Evolutionary conservation across 2,113 vertebrate genomes (phyloP), one percentile per base, ranked within the genome.

Genomic region (Excalfactoria chinensis): DNA sequence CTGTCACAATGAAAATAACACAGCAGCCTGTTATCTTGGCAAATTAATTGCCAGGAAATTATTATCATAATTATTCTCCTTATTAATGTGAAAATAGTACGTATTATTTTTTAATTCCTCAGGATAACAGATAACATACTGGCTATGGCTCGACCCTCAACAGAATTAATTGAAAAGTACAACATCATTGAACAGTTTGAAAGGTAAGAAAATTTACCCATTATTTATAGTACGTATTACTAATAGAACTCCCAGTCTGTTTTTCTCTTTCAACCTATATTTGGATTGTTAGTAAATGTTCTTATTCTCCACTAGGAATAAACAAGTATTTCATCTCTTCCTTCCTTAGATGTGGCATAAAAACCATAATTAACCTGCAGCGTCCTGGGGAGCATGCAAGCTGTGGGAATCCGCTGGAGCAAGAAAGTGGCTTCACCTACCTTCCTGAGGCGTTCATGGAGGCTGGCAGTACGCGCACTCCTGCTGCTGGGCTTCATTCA

Each of bases 101-200:
- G 40, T 26, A 28, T 5, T 12, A 28, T 70, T 90, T 22, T 83
- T 73, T 73, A 5, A 90, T 90, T 89, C 84, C 60, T 86, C 95
- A 99, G 99, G 99, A 98, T 99, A 79, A 99, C 99, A 69, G 98
- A 99, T 96, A 98, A 98, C 63, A 98, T 99, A 95, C 97, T 99
- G 87, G 99, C 99, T 71, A 99, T 99, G 99, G 98, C 99, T 82
- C 98, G 99, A 94, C 99, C 99, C 44, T 99, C 99, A 44, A 98
- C 99, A 44, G 99, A 99, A 96, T 97, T 99, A 75, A 98, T 99
- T 64, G 98, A 99, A 77, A 99, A 98, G 95, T 99, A 99, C 97
- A 97, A 97, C 88, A 97, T 99, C 77, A 99, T 99, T 48, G 97
- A 99, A 64, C 99, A 99, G 83, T 99, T 99, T 93, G 97, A 98